These are phyloP conservation scores for Cheilosia vulpina DNA, from an alignment of 2,888 invertebrate genomes.

Conservation along the genomic window DNA sequence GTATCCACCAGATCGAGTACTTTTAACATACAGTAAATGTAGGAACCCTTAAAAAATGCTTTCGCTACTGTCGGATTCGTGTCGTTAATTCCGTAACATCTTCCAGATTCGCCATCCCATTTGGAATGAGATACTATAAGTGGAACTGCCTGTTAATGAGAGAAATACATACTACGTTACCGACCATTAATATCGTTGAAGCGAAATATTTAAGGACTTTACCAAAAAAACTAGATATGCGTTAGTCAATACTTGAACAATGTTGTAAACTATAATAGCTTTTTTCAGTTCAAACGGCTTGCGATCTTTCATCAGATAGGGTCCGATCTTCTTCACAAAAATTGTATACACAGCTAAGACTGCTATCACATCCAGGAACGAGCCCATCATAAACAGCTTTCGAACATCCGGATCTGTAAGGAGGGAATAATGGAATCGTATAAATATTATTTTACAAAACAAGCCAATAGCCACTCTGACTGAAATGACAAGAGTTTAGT, in stretches of 20 bases:
- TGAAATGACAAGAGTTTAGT: no score
- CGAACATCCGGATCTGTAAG: slow-evolving; percentile 86
- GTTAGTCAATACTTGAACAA: slow-evolving; percentile 87
- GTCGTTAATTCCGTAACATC: not conserved
- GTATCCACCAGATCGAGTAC: slow-evolving; percentile 88
- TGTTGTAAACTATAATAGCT: slow-evolving; percentile 87
- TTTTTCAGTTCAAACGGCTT: slow-evolving; percentile 86
- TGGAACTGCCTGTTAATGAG: not conserved
- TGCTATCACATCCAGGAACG: slow-evolving; percentile 86
- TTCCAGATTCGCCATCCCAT: slow-evolving; percentile 15
- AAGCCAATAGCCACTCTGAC: no score
- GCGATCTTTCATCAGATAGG: slow-evolving; percentile 87
- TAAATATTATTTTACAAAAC: not conserved
- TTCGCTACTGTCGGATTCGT: not conserved
- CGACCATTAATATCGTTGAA: no score
- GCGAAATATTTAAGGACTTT: slow-evolving; percentile 82
- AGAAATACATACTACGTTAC: not conserved
- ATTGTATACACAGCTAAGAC: slow-evolving; percentile 86
- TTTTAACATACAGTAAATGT: slow-evolving; percentile 85
- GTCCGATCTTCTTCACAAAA: slow-evolving; percentile 88
- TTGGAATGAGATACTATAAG: not conserved
- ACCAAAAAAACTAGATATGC: slow-evolving; percentile 83
- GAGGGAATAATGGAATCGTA: not conserved
- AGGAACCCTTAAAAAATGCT: not conserved
- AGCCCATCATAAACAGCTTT: slow-evolving; percentile 86